Percentiles rank a stretch among this genome's conserved stretches.
These are phyloP conservation scores for Brachycybe producta DNA, from an alignment of 2,888 invertebrate species.

Conservation along the genomic window DNA sequence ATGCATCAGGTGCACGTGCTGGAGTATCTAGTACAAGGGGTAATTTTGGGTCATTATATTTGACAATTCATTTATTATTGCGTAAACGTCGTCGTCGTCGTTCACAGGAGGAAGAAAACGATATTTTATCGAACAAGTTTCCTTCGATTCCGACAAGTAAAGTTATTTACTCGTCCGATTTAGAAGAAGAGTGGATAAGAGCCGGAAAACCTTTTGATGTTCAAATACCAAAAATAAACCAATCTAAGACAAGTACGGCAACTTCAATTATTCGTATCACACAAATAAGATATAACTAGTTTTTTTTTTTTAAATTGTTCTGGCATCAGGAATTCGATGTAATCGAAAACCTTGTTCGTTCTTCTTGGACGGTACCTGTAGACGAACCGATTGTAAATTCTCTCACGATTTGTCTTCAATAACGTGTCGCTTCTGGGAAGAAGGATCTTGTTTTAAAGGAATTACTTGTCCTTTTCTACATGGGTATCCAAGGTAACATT, in stretches of 20 bases:
- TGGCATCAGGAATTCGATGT: conserved; percentile 6
- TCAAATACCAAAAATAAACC: conserved; percentile 19
- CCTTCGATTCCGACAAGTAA: conserved; percentile 22
- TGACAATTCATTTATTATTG: too few species aligned
- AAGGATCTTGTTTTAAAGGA: conserved; percentile 39
- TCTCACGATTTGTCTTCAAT: conserved; percentile 38
- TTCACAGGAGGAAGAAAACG: too few species aligned
- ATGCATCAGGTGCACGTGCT: too few species aligned
- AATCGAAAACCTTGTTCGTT: conserved; percentile 36
- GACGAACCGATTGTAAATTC: conserved; percentile 38
- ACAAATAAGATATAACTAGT: background rate
- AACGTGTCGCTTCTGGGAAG: conserved; percentile 40
- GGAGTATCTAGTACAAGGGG: too few species aligned
- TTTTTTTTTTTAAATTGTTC: background rate
- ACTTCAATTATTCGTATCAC: background rate
- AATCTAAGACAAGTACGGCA: conserved; percentile 10
- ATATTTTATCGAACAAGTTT: too few species aligned
- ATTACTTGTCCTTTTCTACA: conserved; percentile 21
- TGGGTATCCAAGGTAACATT: conserved; percentile 18
- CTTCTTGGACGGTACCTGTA: conserved; percentile 38
- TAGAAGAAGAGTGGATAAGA: conserved; percentile 31
- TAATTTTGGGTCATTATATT: too few species aligned
- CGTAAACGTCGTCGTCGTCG: too few species aligned
- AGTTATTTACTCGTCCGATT: conserved; percentile 29
- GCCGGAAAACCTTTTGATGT: conserved; percentile 19